Percentiles rank a stretch among this genome's conserved stretches.
Evolutionary conservation across 2,888 invertebrate genomes (phyloP).

Genomic region (Drosophila suboccidentalis): DNA sequence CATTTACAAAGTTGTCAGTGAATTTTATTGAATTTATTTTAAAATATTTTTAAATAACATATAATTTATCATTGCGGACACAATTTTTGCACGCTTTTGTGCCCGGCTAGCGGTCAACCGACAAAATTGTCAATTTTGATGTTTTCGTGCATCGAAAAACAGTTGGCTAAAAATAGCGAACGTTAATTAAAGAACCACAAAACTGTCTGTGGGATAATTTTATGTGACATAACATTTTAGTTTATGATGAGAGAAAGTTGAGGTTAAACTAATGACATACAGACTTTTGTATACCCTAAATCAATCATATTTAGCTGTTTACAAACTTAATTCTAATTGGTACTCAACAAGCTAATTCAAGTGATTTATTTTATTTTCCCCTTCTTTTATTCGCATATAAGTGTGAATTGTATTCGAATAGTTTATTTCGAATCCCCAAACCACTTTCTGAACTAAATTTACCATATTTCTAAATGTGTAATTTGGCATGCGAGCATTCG

Average conservation of each 20-base stretch:
- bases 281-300: constrained; percentile 11
- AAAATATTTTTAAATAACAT: constrained; percentile 51
- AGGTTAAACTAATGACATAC: too few relatives aligned
- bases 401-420: not conserved
- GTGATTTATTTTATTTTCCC: not conserved
- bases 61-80: constrained; percentile 61
- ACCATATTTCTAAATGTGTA: constrained; percentile 19
- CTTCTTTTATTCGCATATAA: not conserved
- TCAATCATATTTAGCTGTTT: not conserved
- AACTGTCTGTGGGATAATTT: constrained; percentile 32
- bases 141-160: constrained; percentile 34
- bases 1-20: constrained; percentile 15
- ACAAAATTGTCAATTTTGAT: constrained; percentile 64
- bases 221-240: constrained; percentile 32
- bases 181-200: constrained; percentile 63
- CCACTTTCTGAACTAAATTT: constrained; percentile 20
- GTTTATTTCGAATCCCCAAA: constrained; percentile 5
- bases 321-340: constrained; percentile 7
- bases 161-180: constrained; percentile 39
- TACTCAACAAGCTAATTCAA: constrained; percentile 3
- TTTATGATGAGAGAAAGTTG: not conserved
- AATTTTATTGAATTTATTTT: constrained; percentile 32
- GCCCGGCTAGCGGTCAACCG: constrained; percentile 55
- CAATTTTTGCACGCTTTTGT: constrained; percentile 61
- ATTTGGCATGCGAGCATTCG: constrained; percentile 17